Conservation (phyloP, 2,888 invertebrate genomes). For the Rotaria sp. region DNA sequence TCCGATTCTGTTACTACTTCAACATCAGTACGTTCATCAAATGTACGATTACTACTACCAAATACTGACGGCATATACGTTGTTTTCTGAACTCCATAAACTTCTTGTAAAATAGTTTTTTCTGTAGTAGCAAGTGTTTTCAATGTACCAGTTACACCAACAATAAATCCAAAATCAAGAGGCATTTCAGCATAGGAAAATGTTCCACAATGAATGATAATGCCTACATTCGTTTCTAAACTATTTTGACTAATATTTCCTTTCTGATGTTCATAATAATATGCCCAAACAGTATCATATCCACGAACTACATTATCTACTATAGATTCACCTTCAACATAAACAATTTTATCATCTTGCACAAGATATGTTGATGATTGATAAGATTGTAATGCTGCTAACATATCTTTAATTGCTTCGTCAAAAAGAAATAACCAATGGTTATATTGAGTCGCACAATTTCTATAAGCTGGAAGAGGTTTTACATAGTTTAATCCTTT, state of each 20-base stretch:
- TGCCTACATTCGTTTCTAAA: not conserved
- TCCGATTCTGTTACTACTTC: not conserved
- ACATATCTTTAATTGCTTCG: slow-evolving; percentile 9
- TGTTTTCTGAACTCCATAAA: not conserved
- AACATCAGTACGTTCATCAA: not conserved
- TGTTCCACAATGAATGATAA: not conserved
- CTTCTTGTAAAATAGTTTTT: not conserved
- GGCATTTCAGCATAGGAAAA: slow-evolving; percentile 17
- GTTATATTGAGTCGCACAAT: not conserved
- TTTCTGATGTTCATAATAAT: not conserved
- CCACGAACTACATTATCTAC: not conserved
- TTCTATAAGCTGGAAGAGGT: not conserved
- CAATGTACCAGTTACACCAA: slow-evolving; percentile 26
- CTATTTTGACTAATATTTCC: not conserved
- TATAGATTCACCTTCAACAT: not conserved
- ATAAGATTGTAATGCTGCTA: not conserved
- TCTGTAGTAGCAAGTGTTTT: not conserved
- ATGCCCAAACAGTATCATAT: slow-evolving; percentile 15
- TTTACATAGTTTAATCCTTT: not conserved
- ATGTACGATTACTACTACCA: not conserved
- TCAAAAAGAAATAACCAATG: slow-evolving; percentile 3
- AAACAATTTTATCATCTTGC: not conserved
- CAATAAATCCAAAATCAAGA: not conserved
- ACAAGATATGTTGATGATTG: not conserved
- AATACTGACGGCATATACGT: not conserved